A percentile compares a stretch with the other conserved stretches of the same genome.
phyloP scores from a whole-genome alignment of 2,113 vertebrate species.

The Serinus canaria region DNA sequence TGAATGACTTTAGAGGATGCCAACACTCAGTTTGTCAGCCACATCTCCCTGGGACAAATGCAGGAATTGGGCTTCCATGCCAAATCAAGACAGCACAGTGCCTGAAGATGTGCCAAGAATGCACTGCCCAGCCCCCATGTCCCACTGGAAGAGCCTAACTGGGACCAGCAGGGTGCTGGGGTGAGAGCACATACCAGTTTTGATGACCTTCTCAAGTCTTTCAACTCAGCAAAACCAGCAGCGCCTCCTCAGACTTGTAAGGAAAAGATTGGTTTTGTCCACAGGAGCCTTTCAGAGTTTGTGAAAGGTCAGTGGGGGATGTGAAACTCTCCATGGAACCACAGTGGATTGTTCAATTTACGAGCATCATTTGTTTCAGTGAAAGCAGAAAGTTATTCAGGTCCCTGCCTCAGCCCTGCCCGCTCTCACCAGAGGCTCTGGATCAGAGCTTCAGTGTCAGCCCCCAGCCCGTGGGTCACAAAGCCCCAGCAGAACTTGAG shows the following conservation, averaged over 20 bases:
- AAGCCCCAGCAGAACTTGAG: not conserved
- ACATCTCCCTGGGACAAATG: not conserved
- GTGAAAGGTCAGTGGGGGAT: not conserved
- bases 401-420: not conserved
- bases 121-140: accelerated
- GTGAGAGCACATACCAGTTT: accelerated
- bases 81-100: accelerated
- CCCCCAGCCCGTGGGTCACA: accelerated
- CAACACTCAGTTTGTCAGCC: not conserved
- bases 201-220: not conserved
- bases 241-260: not conserved
- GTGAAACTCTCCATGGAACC: accelerated
- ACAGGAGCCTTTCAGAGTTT: not conserved
- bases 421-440: accelerated
- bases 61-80: not conserved
- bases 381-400: not conserved
- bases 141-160: not conserved
- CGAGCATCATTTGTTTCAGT: accelerated
- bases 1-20: not conserved
- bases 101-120: not conserved
- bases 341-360: not conserved
- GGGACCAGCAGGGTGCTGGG: not conserved
- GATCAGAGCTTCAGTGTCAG: not conserved
- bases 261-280: not conserved
- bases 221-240: not conserved